These are phyloP conservation scores for Pachycephala philippinensis DNA, from an alignment of 2,113 vertebrate genomes.

Conservation along the genomic window DNA sequence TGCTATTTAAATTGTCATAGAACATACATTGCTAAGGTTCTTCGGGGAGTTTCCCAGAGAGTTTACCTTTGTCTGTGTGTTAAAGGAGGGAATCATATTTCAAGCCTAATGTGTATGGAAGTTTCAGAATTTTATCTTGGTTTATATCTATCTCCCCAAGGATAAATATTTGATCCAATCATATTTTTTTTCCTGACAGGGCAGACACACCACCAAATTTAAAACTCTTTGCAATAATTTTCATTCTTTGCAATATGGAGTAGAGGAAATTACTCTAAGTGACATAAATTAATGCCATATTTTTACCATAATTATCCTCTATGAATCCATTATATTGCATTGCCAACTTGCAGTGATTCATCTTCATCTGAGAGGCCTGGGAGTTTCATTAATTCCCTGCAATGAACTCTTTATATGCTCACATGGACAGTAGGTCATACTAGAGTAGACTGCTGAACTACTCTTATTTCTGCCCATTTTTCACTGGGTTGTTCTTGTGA, in stretches of 20 bases:
- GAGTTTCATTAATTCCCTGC: constrained; percentile 9
- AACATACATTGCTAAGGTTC: background rate
- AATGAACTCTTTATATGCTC: background rate
- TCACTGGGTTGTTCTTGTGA: background rate
- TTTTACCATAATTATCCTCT: constrained; percentile 10
- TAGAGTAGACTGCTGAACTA: background rate
- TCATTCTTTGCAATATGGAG: background rate
- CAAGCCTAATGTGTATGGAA: background rate
- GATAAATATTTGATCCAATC: constrained; percentile 14
- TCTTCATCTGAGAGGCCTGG: background rate
- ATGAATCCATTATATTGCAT: background rate
- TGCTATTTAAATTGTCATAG: background rate
- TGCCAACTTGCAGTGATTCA: background rate
- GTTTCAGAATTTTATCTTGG: background rate
- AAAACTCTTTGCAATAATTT: background rate
- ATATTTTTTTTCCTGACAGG: background rate
- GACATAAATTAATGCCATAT: constrained; percentile 19
- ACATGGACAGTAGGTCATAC: background rate
- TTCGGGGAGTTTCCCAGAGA: background rate
- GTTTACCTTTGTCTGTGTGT: background rate
- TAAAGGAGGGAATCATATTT: background rate
- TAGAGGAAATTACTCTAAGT: background rate
- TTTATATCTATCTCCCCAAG: background rate
- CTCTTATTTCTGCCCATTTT: background rate
- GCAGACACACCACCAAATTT: background rate